Conservation (phyloP, 2,888 invertebrate species). For the Trilocha varians region DNA sequence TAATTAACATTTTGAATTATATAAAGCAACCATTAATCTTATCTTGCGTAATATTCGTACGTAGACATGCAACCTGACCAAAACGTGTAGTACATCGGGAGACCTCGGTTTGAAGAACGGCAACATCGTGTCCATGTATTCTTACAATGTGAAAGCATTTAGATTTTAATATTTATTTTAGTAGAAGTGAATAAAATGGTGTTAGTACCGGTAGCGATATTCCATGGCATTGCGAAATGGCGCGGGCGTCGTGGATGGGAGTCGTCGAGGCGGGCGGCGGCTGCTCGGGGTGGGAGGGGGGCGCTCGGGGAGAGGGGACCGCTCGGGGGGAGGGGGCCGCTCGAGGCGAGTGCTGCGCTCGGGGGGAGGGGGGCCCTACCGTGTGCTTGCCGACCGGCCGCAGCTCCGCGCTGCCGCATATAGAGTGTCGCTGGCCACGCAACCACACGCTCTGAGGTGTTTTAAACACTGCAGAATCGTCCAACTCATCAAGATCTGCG, state of each 20-base stretch:
- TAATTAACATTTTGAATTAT: conserved; percentile 11
- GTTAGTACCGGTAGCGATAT: conserved; percentile 75
- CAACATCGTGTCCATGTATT: not conserved
- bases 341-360: conserved; percentile 17
- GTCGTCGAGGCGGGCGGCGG: conserved; percentile 54
- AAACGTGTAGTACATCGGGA: conserved; percentile 22
- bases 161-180: conserved; percentile 38
- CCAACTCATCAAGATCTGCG: conserved; percentile 47
- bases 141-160: conserved; percentile 1
- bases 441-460: conserved; percentile 58
- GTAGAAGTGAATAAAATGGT: conserved; percentile 68
- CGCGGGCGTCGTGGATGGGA: conserved; percentile 60
- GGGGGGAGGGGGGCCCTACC: conserved; percentile 10
- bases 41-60: conserved; percentile 10
- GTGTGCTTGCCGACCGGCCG: conserved; percentile 10
- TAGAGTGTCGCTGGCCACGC: conserved; percentile 50
- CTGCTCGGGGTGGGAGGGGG: conserved; percentile 44
- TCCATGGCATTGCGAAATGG: conserved; percentile 70
- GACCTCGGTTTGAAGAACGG: conserved; percentile 17
- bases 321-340: conserved; percentile 14
- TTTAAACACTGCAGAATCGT: conserved; percentile 56
- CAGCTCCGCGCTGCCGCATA: conserved; percentile 39
- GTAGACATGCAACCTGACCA: conserved; percentile 41
- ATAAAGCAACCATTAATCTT: conserved; percentile 15
- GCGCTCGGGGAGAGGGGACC: conserved; percentile 20